Evolutionary conservation across 2,113 vertebrate genomes (phyloP), one percentile per base, ranked within the genome.

Genomic region (Butastur rufipennis): DNA sequence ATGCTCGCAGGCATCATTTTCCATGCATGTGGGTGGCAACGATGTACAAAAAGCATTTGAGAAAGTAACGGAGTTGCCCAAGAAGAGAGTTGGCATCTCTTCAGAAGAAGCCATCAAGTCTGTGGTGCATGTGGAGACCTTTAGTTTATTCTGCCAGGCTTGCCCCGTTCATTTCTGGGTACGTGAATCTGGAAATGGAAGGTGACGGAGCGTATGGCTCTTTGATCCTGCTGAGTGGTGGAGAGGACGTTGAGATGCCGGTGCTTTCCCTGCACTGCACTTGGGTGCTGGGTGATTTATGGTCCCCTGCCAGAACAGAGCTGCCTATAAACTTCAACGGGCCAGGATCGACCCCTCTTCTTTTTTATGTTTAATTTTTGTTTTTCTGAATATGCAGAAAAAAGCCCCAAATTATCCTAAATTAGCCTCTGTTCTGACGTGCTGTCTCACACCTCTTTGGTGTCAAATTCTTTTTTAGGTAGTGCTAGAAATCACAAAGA

Each of bases 401-500:
- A 17, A 48, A 4, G 2, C 12, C 74, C 27, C 74, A 53, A 90
- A 93, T 86, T 86, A 40, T 88, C 92, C 86, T 83, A 95, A 88
- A 88, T 96, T 81, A 96, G 82, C 47, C 82, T 97, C 32, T 42
- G 29, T 50, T 92, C 88, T 96, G 94, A 90, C 26, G 48, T 92
- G 65, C 80, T 83, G 94, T 97, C 96, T 97, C 80, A 63, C 95
- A 88, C 94, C 19, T 95, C 66, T 86, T 88, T 52, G 40, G 79
- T 90, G 86, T 95, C 83, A 88, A 86, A 43, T 61, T 81, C 90
- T 90, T 92, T 90, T 93, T 96, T 88, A 84, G 72, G 61, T 56
- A 74, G 86, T 81, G 92, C 72, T 90, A 74, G 90, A 86, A 95
- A 93, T 78, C 71, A 83, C 63, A 90, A 83, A 88, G 83, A 94